A percentile compares a stretch with the other conserved stretches of the same genome.
These are phyloP conservation scores for Odontothrips loti DNA, from an alignment of 2,888 invertebrate genomes.

Conservation along the genomic window DNA sequence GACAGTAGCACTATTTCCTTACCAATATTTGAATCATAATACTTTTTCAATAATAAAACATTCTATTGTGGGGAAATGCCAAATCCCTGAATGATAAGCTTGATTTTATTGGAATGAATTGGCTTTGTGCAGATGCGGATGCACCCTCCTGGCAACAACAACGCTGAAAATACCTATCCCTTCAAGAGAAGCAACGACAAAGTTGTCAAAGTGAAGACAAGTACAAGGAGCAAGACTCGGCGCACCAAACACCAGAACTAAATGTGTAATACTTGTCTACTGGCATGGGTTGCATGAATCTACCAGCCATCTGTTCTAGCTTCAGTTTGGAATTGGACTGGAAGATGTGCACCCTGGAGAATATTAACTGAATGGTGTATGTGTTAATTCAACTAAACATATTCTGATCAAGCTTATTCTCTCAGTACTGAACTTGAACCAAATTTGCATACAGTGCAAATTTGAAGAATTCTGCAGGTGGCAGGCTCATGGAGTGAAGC, in stretches of 20 bases:
- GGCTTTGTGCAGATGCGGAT: slow-evolving; percentile 1
- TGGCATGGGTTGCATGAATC: background rate
- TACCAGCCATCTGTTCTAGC: too few species aligned
- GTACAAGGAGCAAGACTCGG: background rate
- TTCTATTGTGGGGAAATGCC: background rate
- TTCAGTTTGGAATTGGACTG: too few species aligned
- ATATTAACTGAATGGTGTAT: too few species aligned
- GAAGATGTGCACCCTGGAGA: too few species aligned
- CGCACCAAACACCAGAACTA: background rate
- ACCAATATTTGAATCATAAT: background rate
- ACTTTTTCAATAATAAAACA: background rate
- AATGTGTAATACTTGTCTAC: background rate
- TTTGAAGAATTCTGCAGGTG: slow-evolving; percentile 24
- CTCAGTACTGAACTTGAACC: slow-evolving; percentile 3
- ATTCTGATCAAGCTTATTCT: background rate
- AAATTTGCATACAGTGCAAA: background rate
- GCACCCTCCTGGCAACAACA: background rate
- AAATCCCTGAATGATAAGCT: background rate
- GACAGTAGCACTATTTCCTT: background rate
- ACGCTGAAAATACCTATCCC: background rate
- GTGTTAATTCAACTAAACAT: background rate
- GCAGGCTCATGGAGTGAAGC: background rate
- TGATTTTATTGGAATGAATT: background rate
- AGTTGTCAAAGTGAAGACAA: background rate
- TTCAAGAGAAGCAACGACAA: background rate